Evolutionary conservation across 2,113 vertebrate genomes (phyloP), one percentile per base, ranked within the genome.

Genomic region (Labeo rohita): DNA sequence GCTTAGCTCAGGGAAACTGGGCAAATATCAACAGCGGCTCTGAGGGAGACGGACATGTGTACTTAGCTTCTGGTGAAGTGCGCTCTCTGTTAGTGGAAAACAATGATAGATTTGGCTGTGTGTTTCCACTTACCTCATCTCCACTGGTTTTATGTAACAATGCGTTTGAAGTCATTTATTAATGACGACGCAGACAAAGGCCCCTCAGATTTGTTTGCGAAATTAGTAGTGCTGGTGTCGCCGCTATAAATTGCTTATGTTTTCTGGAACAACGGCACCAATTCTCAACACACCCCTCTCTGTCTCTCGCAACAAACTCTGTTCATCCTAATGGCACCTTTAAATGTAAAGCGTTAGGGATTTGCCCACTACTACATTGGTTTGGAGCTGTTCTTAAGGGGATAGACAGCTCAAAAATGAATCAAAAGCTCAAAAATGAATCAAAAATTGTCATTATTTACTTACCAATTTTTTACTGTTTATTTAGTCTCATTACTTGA

Each of bases 1-100:
- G 85, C 92, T 94, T 90, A 94, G 92, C 93, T 93, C 92, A 94
- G 90, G 92, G 93, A 95, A 94, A 94, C 91, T 92, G 92, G 89
- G 83, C 89, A 92, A 92, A 91, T 90, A 93, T 92, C 92, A 93
- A 91, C 77, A 86, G 86, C 77, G 88, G 90, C 85, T 91, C 92
- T 83, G 90, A 89, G 75, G 77, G 83, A 82, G 81, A 18, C 87
- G 28, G 54, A 84, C 10, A 61, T 83, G 61, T 83, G 85, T 52
- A 70, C 59, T 84, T 59, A 72, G 68, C 50, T 84, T 74, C 82
- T 54, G 66, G 66, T 72, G 63, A 86, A 87, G 87, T 21, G 75
- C 36, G 78, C 63, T 80, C 50, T 80, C 39, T 85, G 73, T 47
- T 83, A 54, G 89, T 74, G 82, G 87, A 87, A 84, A 89, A 89